Base-by-base conservation (phyloP, 2,113 vertebrate species). In the Plotosus lineatus region DNA sequence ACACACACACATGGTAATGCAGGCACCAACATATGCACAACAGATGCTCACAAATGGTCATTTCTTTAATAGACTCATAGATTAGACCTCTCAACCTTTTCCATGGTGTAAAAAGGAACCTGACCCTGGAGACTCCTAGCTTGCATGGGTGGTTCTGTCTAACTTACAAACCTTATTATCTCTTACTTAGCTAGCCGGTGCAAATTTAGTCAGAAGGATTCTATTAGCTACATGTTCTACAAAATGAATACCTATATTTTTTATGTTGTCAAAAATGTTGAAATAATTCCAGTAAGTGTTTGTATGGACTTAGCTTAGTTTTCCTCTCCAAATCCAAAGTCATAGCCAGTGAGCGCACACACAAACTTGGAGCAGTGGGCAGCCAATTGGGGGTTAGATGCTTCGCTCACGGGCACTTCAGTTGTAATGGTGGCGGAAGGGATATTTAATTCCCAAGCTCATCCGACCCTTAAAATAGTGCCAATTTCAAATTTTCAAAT, bases 1-100 rank as follows among this genome's bases (percentile, higher is more conserved):
- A n/a, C n/a, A 60, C 77, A 74, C 77, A 73, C 79, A 80, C 53
- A 60, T n/a, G 14, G 14, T 4, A 56, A 69, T 14, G 42, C 42
- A 79, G 40, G 56, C 36, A 79, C 4, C 23, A 31, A 69, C 68
- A 80, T 19, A 80, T 60, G 69, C 53, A 21, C 31, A 56, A 42
- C 79, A 58, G 26, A 61, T 61, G 44, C 40, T 50, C 28, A 73
- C 73, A 56, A 38, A 42, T 4, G 15, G 15, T 72, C 50, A 23
- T 66, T 44, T 15, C 26, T 31, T 38, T 44, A 19, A 55, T 5
- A 38, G 21, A 15, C 23, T 36, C 14, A 44, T 51, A 69, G 15
- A 7, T 42, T 79, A 68, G 77, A 11, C 65, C 42, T 26, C 10
- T n/a, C n/a, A n/a, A n/a, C n/a, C n/a, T n/a, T n/a, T n/a, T n/a